Percentiles rank a stretch among this genome's conserved stretches.
phyloP scores from a whole-genome alignment of 2,113 vertebrate species.

The Tachysurus vachellii region DNA sequence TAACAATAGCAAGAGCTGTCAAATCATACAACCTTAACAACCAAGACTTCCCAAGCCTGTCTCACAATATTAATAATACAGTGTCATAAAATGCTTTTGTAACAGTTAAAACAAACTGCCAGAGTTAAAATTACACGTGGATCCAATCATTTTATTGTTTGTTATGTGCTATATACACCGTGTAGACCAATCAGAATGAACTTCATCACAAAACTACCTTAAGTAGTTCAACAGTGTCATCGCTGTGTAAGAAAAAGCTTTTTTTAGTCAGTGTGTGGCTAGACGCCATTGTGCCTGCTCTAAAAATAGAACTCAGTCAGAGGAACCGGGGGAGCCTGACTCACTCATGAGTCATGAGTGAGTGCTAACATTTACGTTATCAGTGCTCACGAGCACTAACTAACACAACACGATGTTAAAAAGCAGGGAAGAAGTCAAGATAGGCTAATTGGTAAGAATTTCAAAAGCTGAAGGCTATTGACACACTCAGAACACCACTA shows the following conservation, averaged over 20 bases:
- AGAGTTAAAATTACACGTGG: neutral
- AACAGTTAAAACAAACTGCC: neutral
- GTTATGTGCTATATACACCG: neutral
- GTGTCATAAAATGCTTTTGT: too few species aligned
- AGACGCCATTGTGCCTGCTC: slow-evolving; percentile 37
- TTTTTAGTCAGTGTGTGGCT: slow-evolving; percentile 21
- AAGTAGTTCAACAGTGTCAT: neutral
- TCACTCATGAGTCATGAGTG: slow-evolving; percentile 48
- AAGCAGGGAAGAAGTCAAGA: slow-evolving; percentile 2
- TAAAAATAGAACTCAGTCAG: slow-evolving; percentile 59
- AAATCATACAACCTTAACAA: neutral
- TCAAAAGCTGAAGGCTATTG: slow-evolving; percentile 12
- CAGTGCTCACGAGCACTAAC: slow-evolving; percentile 7
- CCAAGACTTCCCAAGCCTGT: neutral
- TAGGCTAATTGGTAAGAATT: neutral
- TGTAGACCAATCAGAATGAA: neutral
- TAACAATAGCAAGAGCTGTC: neutral
- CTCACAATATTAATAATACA: neutral
- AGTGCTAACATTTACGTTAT: slow-evolving; percentile 36
- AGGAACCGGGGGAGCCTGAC: slow-evolving; percentile 55
- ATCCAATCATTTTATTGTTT: neutral
- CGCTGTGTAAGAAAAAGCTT: slow-evolving; percentile 11
- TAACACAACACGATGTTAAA: slow-evolving; percentile 9
- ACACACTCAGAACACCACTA: neutral
- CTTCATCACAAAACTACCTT: neutral